phyloP scores from a whole-genome alignment of 2,888 invertebrate genomes.

The Pardosa pseudoannulata region DNA sequence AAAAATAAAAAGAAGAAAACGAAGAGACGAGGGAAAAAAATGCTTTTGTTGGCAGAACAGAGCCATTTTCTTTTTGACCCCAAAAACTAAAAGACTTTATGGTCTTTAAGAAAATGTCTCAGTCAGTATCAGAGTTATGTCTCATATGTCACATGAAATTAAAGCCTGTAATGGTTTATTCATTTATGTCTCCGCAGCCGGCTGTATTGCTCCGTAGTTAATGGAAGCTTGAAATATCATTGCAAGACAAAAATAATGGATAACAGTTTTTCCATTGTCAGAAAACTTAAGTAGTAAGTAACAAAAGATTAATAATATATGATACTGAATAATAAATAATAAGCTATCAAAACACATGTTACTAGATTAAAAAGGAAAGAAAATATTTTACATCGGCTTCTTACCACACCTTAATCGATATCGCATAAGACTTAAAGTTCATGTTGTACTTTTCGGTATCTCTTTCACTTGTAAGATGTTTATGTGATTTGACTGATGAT shows the following conservation, averaged over 20 bases:
- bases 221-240: background rate
- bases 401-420: no score
- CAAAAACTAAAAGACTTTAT: slow-evolving; percentile 46
- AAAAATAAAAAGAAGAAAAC: slow-evolving; percentile 11
- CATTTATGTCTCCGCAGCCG: background rate
- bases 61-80: slow-evolving; percentile 39
- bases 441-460: no score
- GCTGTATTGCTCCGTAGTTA: background rate
- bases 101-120: slow-evolving; percentile 16
- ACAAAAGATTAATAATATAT: no score
- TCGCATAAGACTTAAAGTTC: no score
- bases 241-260: background rate
- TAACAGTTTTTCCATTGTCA: background rate
- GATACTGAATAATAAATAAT: no score
- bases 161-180: background rate
- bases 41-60: slow-evolving; percentile 50
- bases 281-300: no score
- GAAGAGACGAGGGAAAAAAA: background rate
- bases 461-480: no score
- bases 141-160: slow-evolving; percentile 26
- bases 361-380: no score
- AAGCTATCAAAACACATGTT: no score
- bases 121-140: slow-evolving; percentile 25
- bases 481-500: no score
- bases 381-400: no score